Base-by-base conservation (phyloP, 2,113 vertebrate genomes). In the Pelodiscus sinensis region DNA sequence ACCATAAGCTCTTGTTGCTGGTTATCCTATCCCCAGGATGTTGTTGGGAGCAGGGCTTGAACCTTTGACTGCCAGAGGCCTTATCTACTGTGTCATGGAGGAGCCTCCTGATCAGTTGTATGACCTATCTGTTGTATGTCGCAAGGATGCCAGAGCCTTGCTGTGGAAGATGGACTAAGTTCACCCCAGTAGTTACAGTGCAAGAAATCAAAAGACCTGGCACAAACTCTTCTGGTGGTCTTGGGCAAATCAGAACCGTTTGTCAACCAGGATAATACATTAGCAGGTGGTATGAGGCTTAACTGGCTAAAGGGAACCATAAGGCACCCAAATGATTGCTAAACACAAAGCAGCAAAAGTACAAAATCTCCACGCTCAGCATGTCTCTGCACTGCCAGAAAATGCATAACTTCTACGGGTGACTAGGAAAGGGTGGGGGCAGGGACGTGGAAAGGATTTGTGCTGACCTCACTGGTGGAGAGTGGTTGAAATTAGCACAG, bases 381-480 rank as follows among this genome's bases (percentile, higher is more conserved):
- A 2, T 25, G 21, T 92, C 8, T 3, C 8, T n/a, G 58, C 9
- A 75, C 12, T 21, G 85, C 82, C 71, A 44, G 50, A 54, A 81
- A 94, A 86, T 6, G n/a, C 82, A 44, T 44, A 29, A 73, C 51
- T 84, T 52, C 44, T 58, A 51, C 60, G 89, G 90, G 94, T 95
- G 81, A 91, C 73, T 18, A n/a, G n/a, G 9, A 19, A 71, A 68
- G 31, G 8, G 62, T 62, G 25, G 27, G 29, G 13, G 60, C 13
- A 18, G 31, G 62, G 31, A 15, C 9, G 31, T 5, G 10, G 16
- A 35, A 21, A 31, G 4, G 62, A n/a, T 18, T 18, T 71, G 16
- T 71, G n/a, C n/a, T 35, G 18, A n/a, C 31, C n/a, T n/a, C 65
- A 10, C 65, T n/a, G n/a, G 62, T 71, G 65, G 31, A 68, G 15